Conservation (phyloP, 2,113 vertebrate species). For the Gallinago jamesoni region DNA sequence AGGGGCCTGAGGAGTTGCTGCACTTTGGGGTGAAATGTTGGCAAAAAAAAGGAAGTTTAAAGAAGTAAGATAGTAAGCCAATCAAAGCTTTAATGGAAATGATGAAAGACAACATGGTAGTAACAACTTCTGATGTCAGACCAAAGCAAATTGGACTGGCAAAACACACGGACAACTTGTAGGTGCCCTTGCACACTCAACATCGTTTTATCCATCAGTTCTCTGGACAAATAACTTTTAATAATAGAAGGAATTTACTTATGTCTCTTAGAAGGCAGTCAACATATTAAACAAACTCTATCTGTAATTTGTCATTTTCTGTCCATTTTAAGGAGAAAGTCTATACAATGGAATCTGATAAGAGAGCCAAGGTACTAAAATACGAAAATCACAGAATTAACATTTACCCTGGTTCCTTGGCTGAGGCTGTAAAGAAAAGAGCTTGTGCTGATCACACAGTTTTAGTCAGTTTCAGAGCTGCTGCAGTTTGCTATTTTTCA, state of each 20-base stretch:
- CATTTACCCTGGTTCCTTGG: slow-evolving; percentile 39
- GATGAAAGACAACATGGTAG: not conserved
- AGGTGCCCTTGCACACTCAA: not conserved
- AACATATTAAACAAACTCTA: not conserved
- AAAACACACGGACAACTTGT: not conserved
- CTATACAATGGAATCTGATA: not conserved
- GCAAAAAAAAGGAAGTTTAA: not conserved
- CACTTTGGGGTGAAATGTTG: not conserved
- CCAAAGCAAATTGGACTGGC: not conserved
- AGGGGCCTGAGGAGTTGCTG: not conserved
- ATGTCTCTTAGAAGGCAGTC: not conserved
- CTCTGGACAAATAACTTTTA: not conserved
- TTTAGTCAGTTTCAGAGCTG: not conserved
- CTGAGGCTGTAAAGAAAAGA: slow-evolving; percentile 14
- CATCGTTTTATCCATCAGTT: not conserved
- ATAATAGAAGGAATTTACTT: not conserved
- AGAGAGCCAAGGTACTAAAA: slow-evolving; percentile 33
- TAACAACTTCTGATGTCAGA: not conserved
- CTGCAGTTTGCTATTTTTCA: not conserved
- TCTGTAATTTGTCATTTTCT: slow-evolving; percentile 38
- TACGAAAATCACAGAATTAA: slow-evolving; percentile 56
- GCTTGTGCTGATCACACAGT: slow-evolving; percentile 17
- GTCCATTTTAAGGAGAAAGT: slow-evolving; percentile 23
- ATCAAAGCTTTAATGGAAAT: not conserved
- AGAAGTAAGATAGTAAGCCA: not conserved